Evolutionary conservation across 2,113 vertebrate species (phyloP).

Genomic region (Prunella fulvescens): DNA sequence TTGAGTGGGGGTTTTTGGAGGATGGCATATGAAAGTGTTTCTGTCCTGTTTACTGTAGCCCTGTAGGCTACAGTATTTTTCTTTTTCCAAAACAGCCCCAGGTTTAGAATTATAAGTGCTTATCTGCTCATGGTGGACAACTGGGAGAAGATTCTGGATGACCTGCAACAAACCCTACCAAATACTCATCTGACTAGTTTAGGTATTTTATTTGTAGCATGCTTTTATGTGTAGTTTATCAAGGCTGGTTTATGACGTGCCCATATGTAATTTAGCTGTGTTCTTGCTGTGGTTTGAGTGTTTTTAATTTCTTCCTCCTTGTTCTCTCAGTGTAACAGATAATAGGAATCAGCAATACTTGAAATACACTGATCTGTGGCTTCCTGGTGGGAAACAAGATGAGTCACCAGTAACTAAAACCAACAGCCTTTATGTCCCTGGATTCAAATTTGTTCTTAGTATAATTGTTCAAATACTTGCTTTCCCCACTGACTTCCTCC

Average conservation of each 20-base stretch:
- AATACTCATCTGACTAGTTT: not conserved
- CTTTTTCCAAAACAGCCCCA: fast-evolving
- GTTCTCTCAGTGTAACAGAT: not conserved
- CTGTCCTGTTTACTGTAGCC: not conserved
- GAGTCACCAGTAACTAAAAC: slow-evolving; percentile 35
- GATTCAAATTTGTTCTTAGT: not conserved
- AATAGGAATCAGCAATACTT: slow-evolving; percentile 26
- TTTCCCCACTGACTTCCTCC: not conserved
- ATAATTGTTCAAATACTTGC: not conserved
- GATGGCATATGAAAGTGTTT: not conserved
- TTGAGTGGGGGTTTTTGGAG: not conserved
- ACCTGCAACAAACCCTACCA: not conserved
- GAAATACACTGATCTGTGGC: slow-evolving; percentile 7
- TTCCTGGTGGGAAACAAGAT: slow-evolving; percentile 27
- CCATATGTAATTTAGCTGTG: not conserved
- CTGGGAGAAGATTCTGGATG: not conserved
- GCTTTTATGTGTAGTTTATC: not conserved
- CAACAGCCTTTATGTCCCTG: not conserved
- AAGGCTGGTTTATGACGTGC: not conserved
- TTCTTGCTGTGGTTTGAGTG: not conserved
- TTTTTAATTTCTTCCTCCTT: slow-evolving; percentile 5
- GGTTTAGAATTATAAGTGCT: not conserved
- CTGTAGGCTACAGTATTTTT: not conserved
- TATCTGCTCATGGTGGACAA: not conserved
- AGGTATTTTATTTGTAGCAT: not conserved